phyloP scores from a whole-genome alignment of 2,113 vertebrate species.

The Rallus limicola region DNA sequence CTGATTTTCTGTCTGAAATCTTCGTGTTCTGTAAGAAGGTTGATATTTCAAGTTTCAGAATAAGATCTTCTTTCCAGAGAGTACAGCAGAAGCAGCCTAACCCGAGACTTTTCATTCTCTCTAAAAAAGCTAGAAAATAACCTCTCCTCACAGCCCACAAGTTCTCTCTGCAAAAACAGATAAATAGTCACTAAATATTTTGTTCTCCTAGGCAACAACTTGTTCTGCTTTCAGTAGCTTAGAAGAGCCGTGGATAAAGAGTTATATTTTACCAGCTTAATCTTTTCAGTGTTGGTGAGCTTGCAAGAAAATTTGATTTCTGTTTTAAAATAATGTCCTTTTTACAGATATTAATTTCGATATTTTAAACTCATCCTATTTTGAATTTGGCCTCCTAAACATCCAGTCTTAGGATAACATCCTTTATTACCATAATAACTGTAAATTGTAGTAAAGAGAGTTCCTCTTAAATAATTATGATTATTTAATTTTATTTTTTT shows the following conservation, averaged over 20 bases:
- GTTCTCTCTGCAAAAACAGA: slow-evolving; percentile 5
- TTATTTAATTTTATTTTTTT: neutral
- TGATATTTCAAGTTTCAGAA: slow-evolving; percentile 26
- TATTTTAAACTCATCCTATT: neutral
- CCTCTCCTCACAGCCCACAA: neutral
- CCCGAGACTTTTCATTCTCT: neutral
- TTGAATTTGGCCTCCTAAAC: neutral
- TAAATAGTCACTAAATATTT: slow-evolving; percentile 47
- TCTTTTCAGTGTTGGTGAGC: neutral
- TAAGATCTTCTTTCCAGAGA: neutral
- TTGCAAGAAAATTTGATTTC: neutral
- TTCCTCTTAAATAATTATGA: neutral
- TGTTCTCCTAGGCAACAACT: slow-evolving; percentile 67
- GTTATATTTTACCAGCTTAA: slow-evolving; percentile 21
- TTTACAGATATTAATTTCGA: neutral
- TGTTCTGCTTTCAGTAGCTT: slow-evolving; percentile 25
- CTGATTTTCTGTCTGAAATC: slow-evolving; percentile 35
- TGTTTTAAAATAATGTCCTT: neutral
- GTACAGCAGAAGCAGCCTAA: neutral
- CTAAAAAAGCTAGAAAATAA: slow-evolving; percentile 2
- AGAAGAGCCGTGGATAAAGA: slow-evolving; percentile 1
- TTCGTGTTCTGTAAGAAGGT: neutral
- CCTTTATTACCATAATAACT: neutral
- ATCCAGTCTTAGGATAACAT: neutral
- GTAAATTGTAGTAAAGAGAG: neutral